Percentiles rank a stretch among this genome's conserved stretches.
These are phyloP conservation scores for Diachasmimorpha longicaudata DNA, from an alignment of 1,140 invertebrate species.

Conservation along the genomic window DNA sequence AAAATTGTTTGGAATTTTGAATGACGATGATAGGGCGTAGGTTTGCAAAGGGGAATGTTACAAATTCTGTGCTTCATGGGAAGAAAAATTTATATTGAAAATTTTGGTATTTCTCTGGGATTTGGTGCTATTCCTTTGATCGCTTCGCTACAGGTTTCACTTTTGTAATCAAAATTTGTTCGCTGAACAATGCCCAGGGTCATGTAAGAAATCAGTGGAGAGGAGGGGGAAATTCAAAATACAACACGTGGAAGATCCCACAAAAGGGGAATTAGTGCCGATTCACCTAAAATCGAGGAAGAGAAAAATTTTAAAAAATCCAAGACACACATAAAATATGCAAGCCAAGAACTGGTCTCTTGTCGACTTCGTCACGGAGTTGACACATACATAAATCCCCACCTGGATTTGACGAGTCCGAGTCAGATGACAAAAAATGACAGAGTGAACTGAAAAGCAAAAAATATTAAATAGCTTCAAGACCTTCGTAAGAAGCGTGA, in stretches of 20 bases:
- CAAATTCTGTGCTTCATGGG: too few species aligned
- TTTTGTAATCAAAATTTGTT: too few species aligned
- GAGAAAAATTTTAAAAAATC: not conserved
- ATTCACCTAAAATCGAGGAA: not conserved
- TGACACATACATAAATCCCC: not conserved
- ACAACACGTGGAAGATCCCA: too few species aligned
- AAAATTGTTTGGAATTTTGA: too few species aligned
- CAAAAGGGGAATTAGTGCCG: not conserved
- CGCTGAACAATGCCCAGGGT: too few species aligned
- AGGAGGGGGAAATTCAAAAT: too few species aligned
- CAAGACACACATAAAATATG: not conserved
- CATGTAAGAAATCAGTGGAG: too few species aligned
- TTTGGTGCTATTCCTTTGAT: too few species aligned
- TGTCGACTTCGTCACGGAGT: not conserved
- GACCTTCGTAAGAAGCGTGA: conserved; percentile 31
- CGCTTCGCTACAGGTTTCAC: too few species aligned
- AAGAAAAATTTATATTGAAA: too few species aligned
- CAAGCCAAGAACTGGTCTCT: not conserved
- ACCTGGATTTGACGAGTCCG: conserved; percentile 1
- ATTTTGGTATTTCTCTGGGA: too few species aligned
- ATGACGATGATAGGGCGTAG: not conserved
- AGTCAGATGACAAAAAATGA: conserved; percentile 2
- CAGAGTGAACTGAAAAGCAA: not conserved
- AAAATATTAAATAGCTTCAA: not conserved
- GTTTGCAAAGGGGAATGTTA: too few species aligned